A percentile compares a stretch with the other conserved stretches of the same genome.
These are phyloP conservation scores for Brienomyrus brachyistius DNA, from an alignment of 2,113 vertebrate species.

Conservation along the genomic window DNA sequence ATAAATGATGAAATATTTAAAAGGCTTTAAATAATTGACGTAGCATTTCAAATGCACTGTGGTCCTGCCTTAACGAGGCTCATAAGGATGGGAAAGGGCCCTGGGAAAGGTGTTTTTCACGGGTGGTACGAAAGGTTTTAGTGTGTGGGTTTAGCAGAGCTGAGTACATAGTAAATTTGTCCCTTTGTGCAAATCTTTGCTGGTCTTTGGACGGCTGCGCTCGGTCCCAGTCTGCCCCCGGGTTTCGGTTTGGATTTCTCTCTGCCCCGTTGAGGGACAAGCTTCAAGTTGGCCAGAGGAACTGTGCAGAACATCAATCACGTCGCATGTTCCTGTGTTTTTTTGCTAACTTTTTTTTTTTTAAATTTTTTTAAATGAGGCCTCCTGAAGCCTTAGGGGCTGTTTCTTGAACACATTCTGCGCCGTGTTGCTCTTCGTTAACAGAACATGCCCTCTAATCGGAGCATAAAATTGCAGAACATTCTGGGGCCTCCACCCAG, in stretches of 20 bases:
- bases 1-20: background rate
- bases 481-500: background rate
- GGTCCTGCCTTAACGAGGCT: background rate
- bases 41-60: background rate
- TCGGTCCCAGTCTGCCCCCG: background rate
- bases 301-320: background rate
- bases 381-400: background rate
- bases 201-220: background rate
- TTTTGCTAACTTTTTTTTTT: background rate
- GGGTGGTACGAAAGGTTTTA: background rate
- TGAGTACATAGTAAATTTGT: background rate
- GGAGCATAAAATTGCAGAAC: background rate
- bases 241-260: background rate
- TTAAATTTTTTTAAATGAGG: background rate
- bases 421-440: background rate
- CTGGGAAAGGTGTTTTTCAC: background rate
- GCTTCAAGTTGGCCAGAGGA: background rate
- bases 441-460: background rate
- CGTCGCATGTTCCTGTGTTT: background rate
- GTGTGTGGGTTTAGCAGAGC: background rate
- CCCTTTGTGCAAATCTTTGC: background rate
- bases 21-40: background rate
- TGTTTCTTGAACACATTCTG: background rate
- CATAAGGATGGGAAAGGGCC: background rate
- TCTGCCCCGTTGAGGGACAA: background rate